Evolutionary conservation across 2,797 vertebrate genomes (phyloP).

Genomic region (Mus minutoides): DNA sequence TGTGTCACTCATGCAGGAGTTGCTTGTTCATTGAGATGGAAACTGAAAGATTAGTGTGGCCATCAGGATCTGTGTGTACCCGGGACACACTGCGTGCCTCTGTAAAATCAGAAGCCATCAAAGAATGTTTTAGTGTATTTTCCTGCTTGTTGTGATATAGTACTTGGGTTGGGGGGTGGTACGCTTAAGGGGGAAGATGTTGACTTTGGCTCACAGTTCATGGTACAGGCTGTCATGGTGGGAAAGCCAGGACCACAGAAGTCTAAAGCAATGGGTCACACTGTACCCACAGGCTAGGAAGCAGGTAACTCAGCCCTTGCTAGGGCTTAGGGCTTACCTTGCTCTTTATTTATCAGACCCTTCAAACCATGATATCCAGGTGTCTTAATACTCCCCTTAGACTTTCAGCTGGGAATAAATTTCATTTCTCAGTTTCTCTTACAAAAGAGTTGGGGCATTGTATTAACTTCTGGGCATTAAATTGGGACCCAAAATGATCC

Average conservation of each 20-base stretch:
- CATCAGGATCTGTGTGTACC: rapidly evolving
- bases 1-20: not conserved
- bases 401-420: not conserved
- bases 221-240: too few species aligned
- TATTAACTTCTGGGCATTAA: not conserved
- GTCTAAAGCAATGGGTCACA: not conserved
- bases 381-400: not conserved
- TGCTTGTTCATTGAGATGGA: not conserved
- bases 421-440: not conserved
- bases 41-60: not conserved
- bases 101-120: not conserved
- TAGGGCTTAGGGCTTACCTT: not conserved
- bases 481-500: not conserved
- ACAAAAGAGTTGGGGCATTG: not conserved
- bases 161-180: not conserved
- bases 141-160: not conserved
- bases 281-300: not conserved
- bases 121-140: too few species aligned
- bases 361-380: not conserved
- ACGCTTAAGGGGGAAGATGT: not conserved
- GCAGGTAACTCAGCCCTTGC: not conserved
- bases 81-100: rapidly evolving
- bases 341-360: not conserved
- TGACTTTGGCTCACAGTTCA: not conserved
- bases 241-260: not conserved